A percentile compares a stretch with the other conserved stretches of the same genome.
Evolutionary conservation across 2,888 invertebrate genomes (phyloP).

Genomic region (Hymenopus coronatus): DNA sequence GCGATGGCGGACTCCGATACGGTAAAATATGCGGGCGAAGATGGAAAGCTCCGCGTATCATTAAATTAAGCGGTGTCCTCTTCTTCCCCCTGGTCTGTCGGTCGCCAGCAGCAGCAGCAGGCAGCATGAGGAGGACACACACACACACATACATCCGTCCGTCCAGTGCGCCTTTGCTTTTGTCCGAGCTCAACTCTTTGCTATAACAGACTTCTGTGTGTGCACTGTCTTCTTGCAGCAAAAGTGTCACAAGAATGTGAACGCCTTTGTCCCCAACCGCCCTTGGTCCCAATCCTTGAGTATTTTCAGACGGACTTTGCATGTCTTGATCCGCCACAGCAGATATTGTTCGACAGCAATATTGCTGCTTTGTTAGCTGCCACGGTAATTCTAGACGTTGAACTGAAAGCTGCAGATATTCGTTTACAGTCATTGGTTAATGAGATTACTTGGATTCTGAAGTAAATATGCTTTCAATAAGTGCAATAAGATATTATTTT

Average conservation of each 20-base stretch:
- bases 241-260: background rate
- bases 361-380: background rate
- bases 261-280: background rate
- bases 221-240: background rate
- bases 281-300: background rate
- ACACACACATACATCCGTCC: background rate
- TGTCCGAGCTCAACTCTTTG: background rate
- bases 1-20: conserved; percentile 5
- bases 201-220: background rate
- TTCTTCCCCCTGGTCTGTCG: background rate
- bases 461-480: too few relatives aligned
- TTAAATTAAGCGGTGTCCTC: conserved; percentile 21
- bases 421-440: too few relatives aligned
- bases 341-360: background rate
- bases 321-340: background rate
- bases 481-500: too few relatives aligned
- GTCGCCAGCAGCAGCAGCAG: background rate
- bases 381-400: background rate
- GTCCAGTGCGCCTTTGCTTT: background rate
- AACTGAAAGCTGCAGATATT: too few relatives aligned
- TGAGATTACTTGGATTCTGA: too few relatives aligned
- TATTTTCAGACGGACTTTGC: background rate
- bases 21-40: conserved; percentile 17
- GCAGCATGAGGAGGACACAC: background rate
- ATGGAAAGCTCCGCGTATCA: conserved; percentile 17